phyloP scores from a whole-genome alignment of 2,113 vertebrate genomes.

The Datnioides undecimradiatus region DNA sequence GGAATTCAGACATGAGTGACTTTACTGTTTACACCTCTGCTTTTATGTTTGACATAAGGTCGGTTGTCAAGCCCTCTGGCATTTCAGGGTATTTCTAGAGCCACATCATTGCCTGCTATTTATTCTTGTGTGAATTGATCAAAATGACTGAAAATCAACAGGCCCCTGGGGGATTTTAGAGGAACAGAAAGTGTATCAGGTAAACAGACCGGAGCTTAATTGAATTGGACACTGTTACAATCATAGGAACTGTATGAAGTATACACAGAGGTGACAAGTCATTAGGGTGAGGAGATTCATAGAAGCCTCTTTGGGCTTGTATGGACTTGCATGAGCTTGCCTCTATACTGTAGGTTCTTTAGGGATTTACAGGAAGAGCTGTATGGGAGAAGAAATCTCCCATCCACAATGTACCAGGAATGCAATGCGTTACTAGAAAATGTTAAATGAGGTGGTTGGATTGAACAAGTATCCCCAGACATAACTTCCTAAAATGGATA shows the following conservation, averaged over 20 bases:
- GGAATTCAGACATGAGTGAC: background rate
- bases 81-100: background rate
- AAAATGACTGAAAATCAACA: background rate
- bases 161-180: too few relatives aligned
- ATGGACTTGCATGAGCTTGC: slow-evolving; percentile 38
- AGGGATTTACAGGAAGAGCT: background rate
- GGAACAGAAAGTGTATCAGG: too few relatives aligned
- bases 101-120: too few relatives aligned
- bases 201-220: too few relatives aligned
- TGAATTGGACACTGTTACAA: background rate
- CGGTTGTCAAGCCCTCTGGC: background rate
- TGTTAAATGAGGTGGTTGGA: background rate
- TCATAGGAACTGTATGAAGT: background rate
- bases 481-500: background rate
- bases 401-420: background rate
- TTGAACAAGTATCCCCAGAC: background rate
- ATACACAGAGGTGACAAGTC: background rate
- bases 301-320: slow-evolving; percentile 11
- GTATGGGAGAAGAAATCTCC: background rate
- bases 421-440: background rate
- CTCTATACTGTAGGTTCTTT: background rate
- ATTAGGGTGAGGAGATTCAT: slow-evolving; percentile 1
- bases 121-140: background rate
- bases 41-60: background rate
- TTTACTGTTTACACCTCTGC: background rate